phyloP scores from a whole-genome alignment of 2,113 vertebrate species.

The Xenus cinereus region DNA sequence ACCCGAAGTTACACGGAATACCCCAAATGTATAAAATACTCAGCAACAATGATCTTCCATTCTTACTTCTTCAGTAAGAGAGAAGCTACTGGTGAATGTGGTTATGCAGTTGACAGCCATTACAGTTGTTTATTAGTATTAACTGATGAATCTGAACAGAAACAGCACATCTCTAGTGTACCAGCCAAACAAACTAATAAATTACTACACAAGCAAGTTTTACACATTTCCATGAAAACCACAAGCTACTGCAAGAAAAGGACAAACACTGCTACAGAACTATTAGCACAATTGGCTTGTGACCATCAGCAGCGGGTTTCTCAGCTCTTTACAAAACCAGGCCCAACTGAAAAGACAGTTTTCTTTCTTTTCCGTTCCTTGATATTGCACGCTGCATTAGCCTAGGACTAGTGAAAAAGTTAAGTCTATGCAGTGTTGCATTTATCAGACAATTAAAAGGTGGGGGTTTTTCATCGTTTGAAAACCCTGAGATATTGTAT shows the following conservation, averaged over 20 bases:
- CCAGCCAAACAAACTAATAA: neutral
- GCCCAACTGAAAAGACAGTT: neutral
- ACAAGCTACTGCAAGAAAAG: neutral
- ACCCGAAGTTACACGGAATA: rapidly evolving
- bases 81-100: neutral
- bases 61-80: neutral
- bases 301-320: neutral
- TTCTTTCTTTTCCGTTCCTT: neutral
- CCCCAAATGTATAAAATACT: neutral
- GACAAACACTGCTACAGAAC: neutral
- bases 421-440: neutral
- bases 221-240: neutral
- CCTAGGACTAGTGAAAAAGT: neutral
- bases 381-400: neutral
- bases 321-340: neutral
- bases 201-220: neutral
- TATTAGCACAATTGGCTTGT: no score
- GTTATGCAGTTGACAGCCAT: neutral
- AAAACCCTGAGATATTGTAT: rapidly evolving
- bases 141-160: neutral
- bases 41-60: neutral
- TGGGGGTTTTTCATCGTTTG: neutral
- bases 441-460: neutral
- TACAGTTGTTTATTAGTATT: neutral
- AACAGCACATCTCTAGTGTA: neutral